Evolutionary conservation across 2,113 vertebrate species (phyloP), one percentile per base, ranked within the genome.

Genomic region (Tachysurus vachellii): DNA sequence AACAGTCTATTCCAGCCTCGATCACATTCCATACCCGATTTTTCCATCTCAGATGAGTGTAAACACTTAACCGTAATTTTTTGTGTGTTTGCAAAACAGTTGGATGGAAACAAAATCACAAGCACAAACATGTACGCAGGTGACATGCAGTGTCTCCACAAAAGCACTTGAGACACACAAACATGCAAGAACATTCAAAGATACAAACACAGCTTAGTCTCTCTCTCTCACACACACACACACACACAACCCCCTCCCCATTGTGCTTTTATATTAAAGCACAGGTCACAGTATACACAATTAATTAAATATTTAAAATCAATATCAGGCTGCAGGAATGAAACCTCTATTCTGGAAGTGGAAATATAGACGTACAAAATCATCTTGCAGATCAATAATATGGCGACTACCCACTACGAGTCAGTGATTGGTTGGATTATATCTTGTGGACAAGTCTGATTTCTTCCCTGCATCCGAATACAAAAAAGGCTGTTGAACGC

Each of bases 321-420:
- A 90, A 91, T 84, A 87, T 92, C 95, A 95, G 94, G 95, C 95
- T 96, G 94, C 95, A 96, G 94, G 92, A 92, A 95, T 95, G 94
- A 93, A 94, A 93, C 95, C 93, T 95, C 88, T 84, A 92, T 93
- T 95, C 94, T 94, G 95, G 94, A 89, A 92, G 92, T 93, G 92
- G 36, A 94, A 89, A 16, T 66, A 53, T 19, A 28, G 81, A 53
- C 19, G 23, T 1, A 19, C 1, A 21, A 83, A n/a, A 31, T 76
- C 44, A 68, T 77, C 75, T 28, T 53, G 73, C 14, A 77, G 7
- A 42, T 82, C 31, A 61, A 14, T 23, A 1, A 4, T 21, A 64
- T n/a, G 21, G 17, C 36, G 13, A 21, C 79, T 26, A n/a, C 21
- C 31, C 12, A 59, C 21, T 50, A 53, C 0, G 26, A 26, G 11